These are phyloP conservation scores for Psittacus erithacus DNA, from an alignment of 2,113 vertebrate species.

Conservation along the genomic window DNA sequence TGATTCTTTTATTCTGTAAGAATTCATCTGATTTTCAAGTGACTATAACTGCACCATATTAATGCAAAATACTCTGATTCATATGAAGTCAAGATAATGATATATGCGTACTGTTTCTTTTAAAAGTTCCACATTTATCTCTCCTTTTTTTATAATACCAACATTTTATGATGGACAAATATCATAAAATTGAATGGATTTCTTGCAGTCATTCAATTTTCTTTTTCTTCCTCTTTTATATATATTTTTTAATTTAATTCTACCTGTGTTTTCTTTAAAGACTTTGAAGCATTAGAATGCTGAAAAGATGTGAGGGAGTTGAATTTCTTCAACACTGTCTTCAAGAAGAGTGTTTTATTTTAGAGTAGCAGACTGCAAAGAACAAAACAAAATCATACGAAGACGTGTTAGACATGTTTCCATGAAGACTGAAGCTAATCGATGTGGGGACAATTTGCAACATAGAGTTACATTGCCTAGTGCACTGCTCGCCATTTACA, in stretches of 20 bases:
- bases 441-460: neutral
- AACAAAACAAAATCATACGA: neutral
- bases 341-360: neutral
- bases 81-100: neutral
- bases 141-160: neutral
- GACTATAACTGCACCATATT: accelerated
- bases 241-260: neutral
- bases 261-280: neutral
- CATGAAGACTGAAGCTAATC: neutral
- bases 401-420: neutral
- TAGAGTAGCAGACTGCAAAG: neutral
- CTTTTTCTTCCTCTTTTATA: neutral
- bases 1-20: neutral
- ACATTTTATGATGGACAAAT: neutral
- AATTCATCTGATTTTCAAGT: neutral
- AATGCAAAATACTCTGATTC: neutral
- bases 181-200: neutral
- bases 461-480: neutral
- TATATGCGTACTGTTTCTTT: neutral
- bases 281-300: neutral
- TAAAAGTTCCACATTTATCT: neutral
- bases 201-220: neutral
- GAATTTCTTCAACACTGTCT: neutral
- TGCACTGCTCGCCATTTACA: neutral
- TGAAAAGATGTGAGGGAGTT: neutral